Percentiles rank a stretch among this genome's conserved stretches.
Conservation (phyloP, 2,797 vertebrate species). For the Triplophysa bombifrons region DNA sequence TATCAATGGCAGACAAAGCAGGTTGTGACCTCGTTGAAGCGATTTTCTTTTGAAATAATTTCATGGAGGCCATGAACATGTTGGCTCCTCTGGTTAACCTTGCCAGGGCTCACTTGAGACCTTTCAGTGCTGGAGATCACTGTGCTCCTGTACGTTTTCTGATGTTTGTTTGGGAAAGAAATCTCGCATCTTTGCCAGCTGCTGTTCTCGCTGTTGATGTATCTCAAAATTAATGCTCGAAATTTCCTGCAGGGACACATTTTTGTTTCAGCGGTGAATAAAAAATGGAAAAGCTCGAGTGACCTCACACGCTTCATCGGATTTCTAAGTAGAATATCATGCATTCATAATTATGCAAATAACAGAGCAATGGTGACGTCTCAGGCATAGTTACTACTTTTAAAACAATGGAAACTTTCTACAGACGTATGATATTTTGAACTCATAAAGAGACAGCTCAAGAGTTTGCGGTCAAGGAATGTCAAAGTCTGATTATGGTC, state of each 20-base stretch:
- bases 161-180: conserved; percentile 50
- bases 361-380: neutral
- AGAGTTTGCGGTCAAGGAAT: conserved; percentile 9
- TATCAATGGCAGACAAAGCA: conserved; percentile 32
- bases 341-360: conserved; percentile 33
- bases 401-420: conserved; percentile 6
- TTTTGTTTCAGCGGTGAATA: conserved; percentile 42
- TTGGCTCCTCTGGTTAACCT: conserved; percentile 56
- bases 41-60: conserved; percentile 71
- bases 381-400: conserved; percentile 10
- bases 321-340: conserved; percentile 32
- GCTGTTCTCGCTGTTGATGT: conserved; percentile 55
- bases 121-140: conserved; percentile 47
- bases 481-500: conserved; percentile 15
- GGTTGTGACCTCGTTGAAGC: conserved; percentile 48
- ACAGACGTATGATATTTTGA: neutral
- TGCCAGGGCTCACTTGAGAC: conserved; percentile 49
- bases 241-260: conserved; percentile 47
- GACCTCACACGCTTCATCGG: conserved; percentile 17
- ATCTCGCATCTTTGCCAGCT: conserved; percentile 39
- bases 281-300: conserved; percentile 33
- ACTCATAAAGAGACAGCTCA: conserved; percentile 10
- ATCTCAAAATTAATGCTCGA: conserved; percentile 51
- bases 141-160: conserved; percentile 48
- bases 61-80: conserved; percentile 67